These are phyloP conservation scores for Agriopis aurantiaria DNA, from an alignment of 2,888 invertebrate genomes.

Conservation along the genomic window DNA sequence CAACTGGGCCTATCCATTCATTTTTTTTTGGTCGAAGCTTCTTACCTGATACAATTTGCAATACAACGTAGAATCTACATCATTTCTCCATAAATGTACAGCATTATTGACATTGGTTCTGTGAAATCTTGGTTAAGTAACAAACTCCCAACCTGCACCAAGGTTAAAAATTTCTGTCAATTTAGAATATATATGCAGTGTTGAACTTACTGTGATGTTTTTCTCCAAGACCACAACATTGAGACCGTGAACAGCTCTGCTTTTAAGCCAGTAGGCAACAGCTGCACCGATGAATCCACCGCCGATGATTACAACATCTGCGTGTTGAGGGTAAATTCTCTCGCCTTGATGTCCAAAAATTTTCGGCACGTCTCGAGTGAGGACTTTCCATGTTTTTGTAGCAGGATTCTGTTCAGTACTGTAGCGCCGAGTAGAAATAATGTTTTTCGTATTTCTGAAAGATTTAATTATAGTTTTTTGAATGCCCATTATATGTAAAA, in stretches of 20 bases:
- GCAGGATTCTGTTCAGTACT: conserved; percentile 61
- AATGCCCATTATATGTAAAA: conserved; percentile 28
- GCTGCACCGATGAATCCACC: conserved; percentile 97
- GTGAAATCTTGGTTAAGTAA: background rate
- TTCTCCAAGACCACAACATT: conserved; percentile 95
- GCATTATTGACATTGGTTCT: background rate
- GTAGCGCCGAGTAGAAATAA: conserved; percentile 38
- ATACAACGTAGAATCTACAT: too few species aligned
- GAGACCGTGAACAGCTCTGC: conserved; percentile 89
- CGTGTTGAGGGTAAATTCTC: conserved; percentile 84
- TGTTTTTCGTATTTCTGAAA: conserved; percentile 30
- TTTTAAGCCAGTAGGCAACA: conserved; percentile 96
- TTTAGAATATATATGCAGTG: background rate
- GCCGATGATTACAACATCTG: conserved; percentile 96
- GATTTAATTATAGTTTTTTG: conserved; percentile 25
- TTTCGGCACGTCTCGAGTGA: conserved; percentile 63
- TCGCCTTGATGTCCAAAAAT: conserved; percentile 52
- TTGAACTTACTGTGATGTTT: conserved; percentile 90
- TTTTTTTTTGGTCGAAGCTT: too few species aligned
- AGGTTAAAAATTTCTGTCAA: background rate
- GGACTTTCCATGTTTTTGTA: conserved; percentile 62
- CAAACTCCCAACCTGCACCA: background rate
- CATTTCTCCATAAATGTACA: too few species aligned
- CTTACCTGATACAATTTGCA: too few species aligned
- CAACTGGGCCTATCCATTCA: too few species aligned